Base-by-base conservation (phyloP, 2,797 vertebrate species). In the Hemitrygon akajei region DNA sequence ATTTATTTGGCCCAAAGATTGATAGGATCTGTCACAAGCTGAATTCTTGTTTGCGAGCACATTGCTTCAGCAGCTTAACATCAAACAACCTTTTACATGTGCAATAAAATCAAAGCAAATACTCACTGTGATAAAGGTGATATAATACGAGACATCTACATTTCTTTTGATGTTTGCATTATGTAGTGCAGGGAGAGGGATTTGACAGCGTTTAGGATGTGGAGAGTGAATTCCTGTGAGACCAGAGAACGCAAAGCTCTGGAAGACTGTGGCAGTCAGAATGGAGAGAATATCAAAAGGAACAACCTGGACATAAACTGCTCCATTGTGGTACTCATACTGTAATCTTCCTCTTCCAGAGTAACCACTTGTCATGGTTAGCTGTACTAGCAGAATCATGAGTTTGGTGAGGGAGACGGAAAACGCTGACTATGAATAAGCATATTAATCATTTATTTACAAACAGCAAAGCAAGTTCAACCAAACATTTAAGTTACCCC, bases 351-450 rank as follows among this genome's bases (percentile, higher is more conserved):
- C 82, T 86, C 58, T 86, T 60, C 30, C 63, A 86, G 82, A n/a
- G 82, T 60, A 86, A n/a, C 82, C 82, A 86, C 82, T 86, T 86
- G 27, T 86, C 58, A 86, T n/a, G n/a, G 56, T 86, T 86, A 86
- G 9, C 18, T 86, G 47, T 47, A 47, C 47, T 47, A 47, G 47
- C 47, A 47, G 47, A 3, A 2, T 47, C 47, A 47, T 1, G 47
- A 47, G 47, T 47, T 47, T 47, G 47, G 47, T 47, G 47, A 47
- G 47, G 2, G 47, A 47, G 47, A 47, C 47, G 4, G 47, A 47
- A 47, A 47, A 47, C 47, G 1, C 47, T 47, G 47, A 47, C 47
- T 47, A 47, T 47, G 47, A 47, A 47, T 47, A 47, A 47, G 47
- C 47, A 47, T 47, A 47, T 47, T 47, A 47, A 47, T 47, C 47